Percentiles rank a stretch among this genome's conserved stretches.
Evolutionary conservation across 2,113 vertebrate species (phyloP).

Genomic region (Cavia aperea): DNA sequence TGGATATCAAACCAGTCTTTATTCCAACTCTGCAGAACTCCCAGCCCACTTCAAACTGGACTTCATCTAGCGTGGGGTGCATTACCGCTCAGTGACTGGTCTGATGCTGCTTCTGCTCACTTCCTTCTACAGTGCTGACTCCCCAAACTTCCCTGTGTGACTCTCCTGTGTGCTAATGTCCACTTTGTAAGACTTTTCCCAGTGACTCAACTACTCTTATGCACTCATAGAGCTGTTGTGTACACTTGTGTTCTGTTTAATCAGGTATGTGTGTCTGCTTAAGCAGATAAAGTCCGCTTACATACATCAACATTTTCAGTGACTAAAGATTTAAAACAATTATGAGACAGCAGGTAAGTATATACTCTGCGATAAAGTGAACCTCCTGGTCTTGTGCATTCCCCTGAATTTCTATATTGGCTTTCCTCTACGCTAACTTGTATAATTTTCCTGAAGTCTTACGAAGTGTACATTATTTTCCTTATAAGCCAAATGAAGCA

Average conservation of each 20-base stretch:
- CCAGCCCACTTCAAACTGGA: neutral
- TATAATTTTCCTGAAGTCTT: neutral
- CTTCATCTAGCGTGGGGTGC: neutral
- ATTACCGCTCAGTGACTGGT: neutral
- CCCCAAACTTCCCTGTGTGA: neutral
- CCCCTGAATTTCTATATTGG: neutral
- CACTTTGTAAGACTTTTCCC: neutral
- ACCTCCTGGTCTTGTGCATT: neutral
- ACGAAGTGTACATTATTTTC: neutral
- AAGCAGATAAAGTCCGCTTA: neutral
- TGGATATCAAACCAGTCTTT: neutral
- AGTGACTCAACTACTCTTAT: neutral
- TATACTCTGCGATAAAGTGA: constrained; percentile 39
- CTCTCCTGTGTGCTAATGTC: neutral
- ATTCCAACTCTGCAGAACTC: neutral
- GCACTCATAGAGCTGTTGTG: neutral
- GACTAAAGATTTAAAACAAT: constrained; percentile 23
- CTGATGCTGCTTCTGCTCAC: neutral
- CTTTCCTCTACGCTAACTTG: neutral
- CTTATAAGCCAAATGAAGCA: neutral
- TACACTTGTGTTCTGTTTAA: neutral
- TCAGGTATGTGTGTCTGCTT: neutral
- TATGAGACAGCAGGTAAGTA: neutral
- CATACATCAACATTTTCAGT: neutral
- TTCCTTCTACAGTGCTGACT: neutral